Evolutionary conservation across 1,140 invertebrate genomes (phyloP).

Genomic region (Thaumatotibia leucotreta): DNA sequence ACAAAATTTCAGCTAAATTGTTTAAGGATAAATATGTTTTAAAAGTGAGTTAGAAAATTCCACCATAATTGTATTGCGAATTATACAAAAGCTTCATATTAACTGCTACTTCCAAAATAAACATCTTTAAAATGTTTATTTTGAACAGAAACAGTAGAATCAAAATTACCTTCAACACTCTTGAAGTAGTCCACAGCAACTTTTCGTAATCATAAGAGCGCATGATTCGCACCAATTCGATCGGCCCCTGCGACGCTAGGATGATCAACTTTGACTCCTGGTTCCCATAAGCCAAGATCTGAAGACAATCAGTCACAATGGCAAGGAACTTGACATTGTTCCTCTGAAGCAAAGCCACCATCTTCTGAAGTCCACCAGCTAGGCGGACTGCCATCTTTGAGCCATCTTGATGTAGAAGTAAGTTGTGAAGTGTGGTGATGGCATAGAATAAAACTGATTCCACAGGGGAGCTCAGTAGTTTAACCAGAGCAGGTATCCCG

Average conservation of each 20-base stretch:
- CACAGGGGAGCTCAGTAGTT: conserved; percentile 95
- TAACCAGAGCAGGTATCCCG: conserved; percentile 97
- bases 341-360: conserved; percentile 96
- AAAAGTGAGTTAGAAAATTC: no score
- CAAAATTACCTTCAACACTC: conserved; percentile 90
- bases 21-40: no score
- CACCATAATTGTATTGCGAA: no score
- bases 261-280: conserved; percentile 99
- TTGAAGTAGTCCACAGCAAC: conserved; percentile 97
- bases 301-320: conserved; percentile 99
- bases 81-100: no score
- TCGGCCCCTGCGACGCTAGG: conserved; percentile 96
- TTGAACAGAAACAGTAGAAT: no score
- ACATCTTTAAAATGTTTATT: no score
- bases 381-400: conserved; percentile 98
- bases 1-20: no score
- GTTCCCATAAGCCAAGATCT: conserved; percentile 99
- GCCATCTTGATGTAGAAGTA: conserved; percentile 98
- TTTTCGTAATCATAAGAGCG: conserved; percentile 98
- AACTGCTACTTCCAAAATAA: no score
- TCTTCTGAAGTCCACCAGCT: conserved; percentile 97
- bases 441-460: conserved; percentile 99
- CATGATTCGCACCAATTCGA: conserved; percentile 98
- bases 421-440: conserved; percentile 98
- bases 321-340: conserved; percentile 99